These are phyloP conservation scores for Anarhynchus alexandrinus DNA, from an alignment of 2,113 vertebrate species.

Conservation along the genomic window DNA sequence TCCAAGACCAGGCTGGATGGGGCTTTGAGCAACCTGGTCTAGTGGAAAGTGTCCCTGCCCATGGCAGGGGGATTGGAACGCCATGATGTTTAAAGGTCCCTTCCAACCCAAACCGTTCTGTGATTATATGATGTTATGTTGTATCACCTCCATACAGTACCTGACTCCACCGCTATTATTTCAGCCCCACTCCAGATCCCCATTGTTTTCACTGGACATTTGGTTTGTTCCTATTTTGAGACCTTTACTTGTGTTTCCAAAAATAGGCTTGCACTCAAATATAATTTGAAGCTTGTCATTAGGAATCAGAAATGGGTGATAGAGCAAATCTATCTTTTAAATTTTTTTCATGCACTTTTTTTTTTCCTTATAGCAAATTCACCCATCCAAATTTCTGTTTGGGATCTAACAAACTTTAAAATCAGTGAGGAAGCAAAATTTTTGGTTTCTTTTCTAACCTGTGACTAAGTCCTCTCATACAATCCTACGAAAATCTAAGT, in stretches of 20 bases:
- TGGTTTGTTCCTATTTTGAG: neutral
- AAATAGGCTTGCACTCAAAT: neutral
- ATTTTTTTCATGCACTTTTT: neutral
- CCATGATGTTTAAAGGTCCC: neutral
- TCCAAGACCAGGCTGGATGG: neutral
- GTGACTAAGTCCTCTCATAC: neutral
- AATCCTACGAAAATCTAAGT: neutral
- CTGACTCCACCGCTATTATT: neutral
- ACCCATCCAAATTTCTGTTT: neutral
- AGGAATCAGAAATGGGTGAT: neutral
- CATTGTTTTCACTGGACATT: neutral
- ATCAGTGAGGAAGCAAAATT: neutral
- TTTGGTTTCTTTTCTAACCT: neutral
- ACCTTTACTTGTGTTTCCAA: neutral
- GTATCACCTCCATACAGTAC: neutral
- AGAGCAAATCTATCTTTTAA: neutral
- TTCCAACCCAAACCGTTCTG: neutral
- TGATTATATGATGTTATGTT: neutral
- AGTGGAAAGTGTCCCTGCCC: neutral
- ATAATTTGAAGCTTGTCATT: neutral
- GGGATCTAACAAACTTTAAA: neutral
- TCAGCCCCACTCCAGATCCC: neutral
- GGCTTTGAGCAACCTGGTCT: neutral
- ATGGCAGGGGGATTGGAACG: accelerated
- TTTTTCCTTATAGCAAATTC: neutral